Evolutionary conservation across 2,797 vertebrate species (phyloP).

Genomic region (Sebastes diploproa): DNA sequence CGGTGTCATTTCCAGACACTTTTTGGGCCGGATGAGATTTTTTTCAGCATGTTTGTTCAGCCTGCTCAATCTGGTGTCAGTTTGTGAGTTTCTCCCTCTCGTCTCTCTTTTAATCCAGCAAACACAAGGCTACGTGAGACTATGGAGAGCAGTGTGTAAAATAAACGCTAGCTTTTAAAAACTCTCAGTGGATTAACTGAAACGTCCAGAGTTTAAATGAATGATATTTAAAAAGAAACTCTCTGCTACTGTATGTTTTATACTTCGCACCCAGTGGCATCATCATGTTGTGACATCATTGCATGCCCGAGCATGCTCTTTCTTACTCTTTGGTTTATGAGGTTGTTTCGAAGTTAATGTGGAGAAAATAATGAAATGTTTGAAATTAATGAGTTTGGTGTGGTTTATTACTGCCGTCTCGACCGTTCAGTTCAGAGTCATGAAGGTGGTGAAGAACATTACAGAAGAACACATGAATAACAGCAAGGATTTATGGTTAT

Average conservation of each 20-base stretch:
- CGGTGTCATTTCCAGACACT: conserved; percentile 76
- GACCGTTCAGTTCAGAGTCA: background rate
- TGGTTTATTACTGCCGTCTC: conserved; percentile 55
- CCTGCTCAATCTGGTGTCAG: conserved; percentile 85
- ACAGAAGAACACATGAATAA: background rate
- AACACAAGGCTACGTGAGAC: conserved; percentile 79
- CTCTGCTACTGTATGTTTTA: conserved; percentile 86
- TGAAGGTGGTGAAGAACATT: background rate
- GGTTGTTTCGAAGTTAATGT: conserved; percentile 86
- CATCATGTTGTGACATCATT: conserved; percentile 88
- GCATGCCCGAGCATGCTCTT: conserved; percentile 88
- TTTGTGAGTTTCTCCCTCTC: conserved; percentile 80
- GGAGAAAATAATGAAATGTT: conserved; percentile 87
- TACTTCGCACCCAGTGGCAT: conserved; percentile 86
- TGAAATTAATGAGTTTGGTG: conserved; percentile 77
- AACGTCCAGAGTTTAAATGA: conserved; percentile 80
- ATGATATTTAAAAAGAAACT: conserved; percentile 79
- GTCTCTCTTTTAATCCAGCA: conserved; percentile 75
- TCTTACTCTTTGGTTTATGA: conserved; percentile 89
- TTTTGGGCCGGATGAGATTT: conserved; percentile 77
- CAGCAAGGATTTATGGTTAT: background rate
- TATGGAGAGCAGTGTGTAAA: conserved; percentile 81
- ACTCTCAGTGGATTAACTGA: conserved; percentile 78
- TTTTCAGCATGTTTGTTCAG: conserved; percentile 86
- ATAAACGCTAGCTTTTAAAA: conserved; percentile 81